Base-by-base conservation (phyloP, 2,113 vertebrate species). In the Anolis carolinensis region DNA sequence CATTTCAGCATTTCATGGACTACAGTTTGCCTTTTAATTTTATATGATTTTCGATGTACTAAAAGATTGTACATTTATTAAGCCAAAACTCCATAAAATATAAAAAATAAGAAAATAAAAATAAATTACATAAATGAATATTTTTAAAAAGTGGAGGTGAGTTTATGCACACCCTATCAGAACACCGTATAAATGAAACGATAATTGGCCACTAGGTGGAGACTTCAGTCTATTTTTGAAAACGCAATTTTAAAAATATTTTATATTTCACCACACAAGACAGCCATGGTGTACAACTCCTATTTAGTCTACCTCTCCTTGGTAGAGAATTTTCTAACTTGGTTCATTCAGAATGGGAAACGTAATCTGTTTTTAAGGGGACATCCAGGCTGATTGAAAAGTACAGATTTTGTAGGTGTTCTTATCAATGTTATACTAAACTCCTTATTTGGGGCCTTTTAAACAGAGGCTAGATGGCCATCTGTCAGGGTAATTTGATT, bases 81-180 rank as follows among this genome's bases (percentile, higher is more conserved):
- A 52, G 44, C 34, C 21, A 50, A 76, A 32, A 9, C 20, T n/a
- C 20, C 50, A 32, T 18, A 72, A 48, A 62, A 62, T 30, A 23
- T 36, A 34, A 7, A 9, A 48, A n/a, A n/a, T 7, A 52, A 48
- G 2, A 63, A 65, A 65, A 5, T 14, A 32, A 74, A 74, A 34
- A n/a, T n/a, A 10, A 32, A 55, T 82, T 34, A 11, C 39, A 76
- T 76, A 25, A 76, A 68, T 77, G 34, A 13, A 32, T 14, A 20
- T 25, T 80, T 25, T 83, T 44, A 65, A n/a, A 59, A 71, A 1
- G 55, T 18, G 1, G 39, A 79, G 84, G 67, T 8, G 1, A 71
- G 0, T 0, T 34, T 18, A 25, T 83, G 65, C 50, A 63, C 44
- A 67, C 34, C 50, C 32, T 62, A 23, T 20, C 1, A 18, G 39